Percentiles rank a stretch among this genome's conserved stretches.
phyloP scores from a whole-genome alignment of 2,113 vertebrate species.

The Callionymus lyra region DNA sequence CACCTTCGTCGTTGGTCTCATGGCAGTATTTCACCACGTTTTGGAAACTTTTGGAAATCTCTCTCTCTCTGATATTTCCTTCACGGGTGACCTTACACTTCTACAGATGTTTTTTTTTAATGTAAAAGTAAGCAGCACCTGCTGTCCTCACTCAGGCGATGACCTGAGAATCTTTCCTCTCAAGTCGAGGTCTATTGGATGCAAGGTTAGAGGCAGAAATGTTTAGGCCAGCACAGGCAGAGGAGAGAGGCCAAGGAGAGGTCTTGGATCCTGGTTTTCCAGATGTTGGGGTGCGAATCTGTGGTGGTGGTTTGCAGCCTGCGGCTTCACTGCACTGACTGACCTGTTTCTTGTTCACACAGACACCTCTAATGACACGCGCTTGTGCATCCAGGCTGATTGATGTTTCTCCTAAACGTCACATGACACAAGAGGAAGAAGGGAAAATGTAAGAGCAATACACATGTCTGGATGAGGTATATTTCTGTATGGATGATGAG shows the following conservation, averaged over 20 bases:
- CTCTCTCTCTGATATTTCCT: neutral
- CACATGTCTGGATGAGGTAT: no score
- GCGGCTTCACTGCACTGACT: conserved; percentile 50
- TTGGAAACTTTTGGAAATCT: conserved; percentile 1
- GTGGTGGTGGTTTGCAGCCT: conserved; percentile 23
- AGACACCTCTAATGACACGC: conserved; percentile 3
- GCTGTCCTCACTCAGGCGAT: neutral
- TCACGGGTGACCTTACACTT: no score
- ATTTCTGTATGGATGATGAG: neutral
- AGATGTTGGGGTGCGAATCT: conserved; percentile 38
- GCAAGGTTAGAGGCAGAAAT: conserved; percentile 14
- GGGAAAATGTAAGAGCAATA: no score
- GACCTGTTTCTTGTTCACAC: conserved; percentile 22
- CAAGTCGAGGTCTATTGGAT: neutral
- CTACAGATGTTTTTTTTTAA: no score
- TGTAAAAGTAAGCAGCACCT: conserved; percentile 11
- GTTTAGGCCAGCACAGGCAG: conserved; percentile 34
- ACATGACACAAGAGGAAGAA: neutral
- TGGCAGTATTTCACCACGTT: no score
- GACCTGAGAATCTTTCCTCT: neutral
- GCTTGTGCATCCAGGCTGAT: conserved; percentile 12
- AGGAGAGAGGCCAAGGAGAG: conserved; percentile 43
- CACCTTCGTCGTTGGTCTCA: no score
- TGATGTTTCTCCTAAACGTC: conserved; percentile 18
- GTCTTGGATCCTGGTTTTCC: conserved; percentile 20